Evolutionary conservation across 1,140 invertebrate species (phyloP), one percentile per base, ranked within the genome.

Genomic region (Tetranychus urticae): DNA sequence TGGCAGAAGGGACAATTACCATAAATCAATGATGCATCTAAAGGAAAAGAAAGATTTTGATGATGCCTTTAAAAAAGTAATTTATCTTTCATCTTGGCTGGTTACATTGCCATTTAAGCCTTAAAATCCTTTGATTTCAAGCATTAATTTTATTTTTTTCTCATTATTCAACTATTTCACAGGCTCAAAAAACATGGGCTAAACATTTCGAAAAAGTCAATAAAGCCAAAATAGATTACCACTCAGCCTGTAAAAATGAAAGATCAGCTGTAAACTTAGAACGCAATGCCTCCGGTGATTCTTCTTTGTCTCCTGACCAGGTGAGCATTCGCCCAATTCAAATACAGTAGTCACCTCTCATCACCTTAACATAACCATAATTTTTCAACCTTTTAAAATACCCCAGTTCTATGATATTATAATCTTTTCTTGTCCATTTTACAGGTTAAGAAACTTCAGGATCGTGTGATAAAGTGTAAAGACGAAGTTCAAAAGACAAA

Each of bases 21-120:
- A 96, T 77, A 94, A 94, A 79, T 87, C 83, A 68, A 86, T 96
- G 81, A 92, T 96, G 77, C 84, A 89, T 67, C 81, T 93, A 64
- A 96, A 94, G 75, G 91, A 97, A 71, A 83, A 88, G 62, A 96
- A 94, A 75, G 91, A 97, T 74, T 88, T 96, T 81, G 92, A 97
- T 69, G 92, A 97, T 71, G 79, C 84, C 55, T 97, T 97, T 76
- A 94, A 93, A 74, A 97, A 96, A 75, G 76, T 77, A 68, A 61
- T 55, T 62, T 23, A 48, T 60, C 36, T n/a, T 52, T 31, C 1
- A 52, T 52, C 7, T 52, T 42, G 4, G 10, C 39, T 42, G 10
- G 4, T 42, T 42, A 4, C 39, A 4, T 10, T 42, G 39, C 10
- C 10, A 42, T 5, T 42, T 42, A 10, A 42, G 10, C 39, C 39